phyloP scores from a whole-genome alignment of 2,888 invertebrate genomes.

The Xylota sylvarum region DNA sequence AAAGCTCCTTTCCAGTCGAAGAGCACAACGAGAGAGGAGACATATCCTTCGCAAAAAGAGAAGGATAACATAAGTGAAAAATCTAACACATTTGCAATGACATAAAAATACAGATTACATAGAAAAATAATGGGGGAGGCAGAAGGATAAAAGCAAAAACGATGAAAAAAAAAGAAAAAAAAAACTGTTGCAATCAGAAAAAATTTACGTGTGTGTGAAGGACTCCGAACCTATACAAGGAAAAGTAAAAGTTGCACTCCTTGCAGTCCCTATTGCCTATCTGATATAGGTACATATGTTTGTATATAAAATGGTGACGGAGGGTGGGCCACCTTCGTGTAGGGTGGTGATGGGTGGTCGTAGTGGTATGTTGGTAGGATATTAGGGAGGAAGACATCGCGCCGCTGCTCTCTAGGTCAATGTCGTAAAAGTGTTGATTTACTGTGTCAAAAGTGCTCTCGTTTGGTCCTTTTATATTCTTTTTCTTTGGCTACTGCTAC shows the following conservation, averaged over 20 bases:
- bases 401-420: conserved; percentile 79
- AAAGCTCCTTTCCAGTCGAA: conserved; percentile 48
- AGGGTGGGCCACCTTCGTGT: conserved; percentile 13
- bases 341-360: conserved; percentile 20
- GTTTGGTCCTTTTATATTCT: conserved; percentile 56
- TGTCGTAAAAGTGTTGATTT: conserved; percentile 80
- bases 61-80: conserved; percentile 54
- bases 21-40: conserved; percentile 24
- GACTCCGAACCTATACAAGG: conserved; percentile 62
- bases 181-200: conserved; percentile 39
- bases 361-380: conserved; percentile 5
- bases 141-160: no score
- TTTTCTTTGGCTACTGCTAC: conserved; percentile 22
- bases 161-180: conserved; percentile 17
- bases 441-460: conserved; percentile 79
- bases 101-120: conserved; percentile 69
- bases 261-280: conserved; percentile 66
- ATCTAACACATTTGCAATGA: conserved; percentile 54
- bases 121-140: conserved; percentile 35
- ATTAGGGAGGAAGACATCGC: conserved; percentile 65
- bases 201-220: conserved; percentile 47
- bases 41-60: conserved; percentile 41
- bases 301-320: background rate
- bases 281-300: conserved; percentile 1
- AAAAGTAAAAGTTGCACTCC: conserved; percentile 68